Base-by-base conservation (phyloP, 2,797 vertebrate species). In the Poeciliopsis turneri region DNA sequence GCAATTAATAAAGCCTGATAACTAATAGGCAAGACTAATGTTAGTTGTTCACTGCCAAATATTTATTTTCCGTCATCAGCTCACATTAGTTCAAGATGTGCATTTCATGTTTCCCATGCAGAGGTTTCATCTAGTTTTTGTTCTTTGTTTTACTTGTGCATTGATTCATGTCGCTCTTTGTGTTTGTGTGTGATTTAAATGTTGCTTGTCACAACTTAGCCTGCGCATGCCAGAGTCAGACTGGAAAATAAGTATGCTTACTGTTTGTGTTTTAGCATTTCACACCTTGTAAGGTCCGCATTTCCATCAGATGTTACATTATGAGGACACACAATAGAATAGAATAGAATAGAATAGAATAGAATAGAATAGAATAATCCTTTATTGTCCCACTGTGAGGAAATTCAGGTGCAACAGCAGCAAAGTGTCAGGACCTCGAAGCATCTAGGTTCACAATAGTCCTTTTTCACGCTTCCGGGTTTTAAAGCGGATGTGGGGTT, bases 151-250 rank as follows among this genome's bases (percentile, higher is more conserved):
- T 28, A 72, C 18, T n/a, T 18, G 45, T 69, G 78, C 73, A 72
- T 23, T 45, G 73, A 8, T 39, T n/a, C 61, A 36, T 78, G 64
- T 79, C 33, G 70, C 75, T 71, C 1, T 55, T 33, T 70, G 79
- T 85, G 55, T 71, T 71, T 69, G 12, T 76, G 45, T 84, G 74
- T 87, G 77, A 91, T 92, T 93, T 83, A 93, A 92, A 94, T 43
- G 45, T 84, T 89, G 91, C 74, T 83, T 82, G 81, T 81, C 76
- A 85, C 75, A 90, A 77, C 66, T 82, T 23, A 4, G 30, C 6
- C 72, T 77, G 76, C 86, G 84, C 79, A 78, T 87, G 82, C 83
- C 82, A 82, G 83, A 80, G 79, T 78, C 72, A 82, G 51, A 66
- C 69, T 28, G 4, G 23, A 39, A 64, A 76, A 18, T 30, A 30